A percentile compares a stretch with the other conserved stretches of the same genome.
phyloP scores from a whole-genome alignment of 2,888 invertebrate species.

The Polyploca ridens region DNA sequence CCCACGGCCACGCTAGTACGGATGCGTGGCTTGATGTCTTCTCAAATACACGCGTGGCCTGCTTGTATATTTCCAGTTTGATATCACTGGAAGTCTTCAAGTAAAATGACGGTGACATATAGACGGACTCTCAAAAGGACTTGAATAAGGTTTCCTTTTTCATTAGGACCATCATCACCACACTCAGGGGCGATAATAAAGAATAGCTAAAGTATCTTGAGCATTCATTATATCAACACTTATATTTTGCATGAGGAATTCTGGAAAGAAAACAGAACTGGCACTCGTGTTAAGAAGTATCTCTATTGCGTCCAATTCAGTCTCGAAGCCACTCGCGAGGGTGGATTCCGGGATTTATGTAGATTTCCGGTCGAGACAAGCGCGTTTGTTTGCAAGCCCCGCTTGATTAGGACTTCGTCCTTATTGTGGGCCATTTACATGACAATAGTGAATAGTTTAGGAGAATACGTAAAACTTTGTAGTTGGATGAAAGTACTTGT shows the following conservation, averaged over 20 bases:
- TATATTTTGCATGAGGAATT: neutral
- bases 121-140: too few relatives aligned
- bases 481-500: too few relatives aligned
- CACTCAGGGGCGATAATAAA: too few relatives aligned
- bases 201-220: too few relatives aligned
- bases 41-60: too few relatives aligned
- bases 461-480: slow-evolving; percentile 22
- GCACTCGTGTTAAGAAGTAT: neutral
- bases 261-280: neutral
- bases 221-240: neutral
- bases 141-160: neutral
- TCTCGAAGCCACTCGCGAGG: slow-evolving; percentile 16
- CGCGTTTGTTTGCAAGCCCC: slow-evolving; percentile 6
- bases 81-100: too few relatives aligned
- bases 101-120: too few relatives aligned
- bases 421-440: slow-evolving; percentile 33
- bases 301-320: neutral
- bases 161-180: neutral
- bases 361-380: slow-evolving; percentile 25
- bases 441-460: slow-evolving; percentile 43
- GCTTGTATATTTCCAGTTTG: too few relatives aligned
- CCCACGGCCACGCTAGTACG: too few relatives aligned
- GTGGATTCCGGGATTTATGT: slow-evolving; percentile 18
- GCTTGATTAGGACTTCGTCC: slow-evolving; percentile 6
- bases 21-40: too few relatives aligned